Evolutionary conservation across 2,888 invertebrate species (phyloP), one percentile per base, ranked within the genome.

Genomic region (Lampropteryx suffumata): DNA sequence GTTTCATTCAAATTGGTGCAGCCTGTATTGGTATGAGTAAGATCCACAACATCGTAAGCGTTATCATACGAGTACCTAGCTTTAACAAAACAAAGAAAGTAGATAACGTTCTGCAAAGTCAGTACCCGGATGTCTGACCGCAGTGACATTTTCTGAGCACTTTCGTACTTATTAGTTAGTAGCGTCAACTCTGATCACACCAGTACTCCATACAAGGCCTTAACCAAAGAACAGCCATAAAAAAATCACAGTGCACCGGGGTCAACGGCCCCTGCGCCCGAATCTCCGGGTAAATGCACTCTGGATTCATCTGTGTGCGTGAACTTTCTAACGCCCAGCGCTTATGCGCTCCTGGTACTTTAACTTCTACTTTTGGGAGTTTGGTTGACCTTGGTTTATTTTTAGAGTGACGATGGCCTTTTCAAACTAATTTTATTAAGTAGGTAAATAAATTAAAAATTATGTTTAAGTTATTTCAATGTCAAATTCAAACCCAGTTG

Each of bases 261-360:
- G 69, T 71, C 76, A 65, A 61, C 36, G 73, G 61, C 69, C 78
- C 51, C 55, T 67, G 71, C 71, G 76, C 76, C 79, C 79, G 76
- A 79, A 79, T 75, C 71, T 67, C 70, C 73, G 79, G 76, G 73
- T 80, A 76, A 61, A 71, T 77, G 80, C 79, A 79, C 80, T 79
- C 77, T 63, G 61, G 48, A 61, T 10, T 2, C 35, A 35, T 61
- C 59, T 59, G 59, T 62, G 61, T 52, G 61, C 50, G 60, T 60
- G 51, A 60, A 61, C 65, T 65, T 65, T 63, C 64, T 65, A 62
- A 57, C 59, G 52, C 57, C 55, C 37, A 32, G 36, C 29, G 32
- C 41, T 54, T 55, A 55, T 65, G 49, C 45, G 17, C 46, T 48
- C 64, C 64, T 65, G 61, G 64, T 65, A 63, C 53, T 50, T 58